Base-by-base conservation (phyloP, 2,888 invertebrate species). In the Mamestra brassicae region DNA sequence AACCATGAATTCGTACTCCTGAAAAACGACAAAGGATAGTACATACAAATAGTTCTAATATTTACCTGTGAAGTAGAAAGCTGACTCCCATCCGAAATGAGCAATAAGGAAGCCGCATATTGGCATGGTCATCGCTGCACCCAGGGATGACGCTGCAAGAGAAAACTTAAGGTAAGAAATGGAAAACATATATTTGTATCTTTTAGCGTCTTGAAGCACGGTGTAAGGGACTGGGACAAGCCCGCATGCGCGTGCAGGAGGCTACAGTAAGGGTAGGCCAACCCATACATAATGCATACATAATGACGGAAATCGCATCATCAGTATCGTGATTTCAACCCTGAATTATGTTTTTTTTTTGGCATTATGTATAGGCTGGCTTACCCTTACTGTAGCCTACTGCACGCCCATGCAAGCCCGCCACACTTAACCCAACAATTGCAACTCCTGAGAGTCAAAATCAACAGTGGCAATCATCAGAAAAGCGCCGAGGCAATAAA, bases 71-170 rank as follows among this genome's bases (percentile, higher is more conserved):
- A 98, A 97, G 93, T 99, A 99, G 96, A 99, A 99, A 34, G 98
- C 98, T 0, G 98, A 98, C 84, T 98, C 98, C 99, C 99, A 99
- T 15, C 99, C 99, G 72, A 98, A 96, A 76, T 97, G 97, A 10
- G 97, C 97, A 84, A 98, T 98, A 74, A 99, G 97, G 89, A 97
- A 97, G 26, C 99, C 98, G 88, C 98, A 98, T 81, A 99, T 97
- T 0, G 99, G 99, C 97, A 99, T 98, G 0, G 98, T 98, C 61
- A 99, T 96, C 10, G 99, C 99, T 45, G 99, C 99, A 34, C 99
- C 99, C 87, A 99, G 97, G 10, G 99, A 98, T 38, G 99, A 98
- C 11, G 99, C 98, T 98, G 93, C 54, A 90, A 92, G 76, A 86
- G 87, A 90, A 92, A 61, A 8, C n/a, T 10, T 68, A 13, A 36